Evolutionary conservation across 53 echinoderm and acorn worm genomes (phyloP).

Genomic region (Paracentrotus lividus): DNA sequence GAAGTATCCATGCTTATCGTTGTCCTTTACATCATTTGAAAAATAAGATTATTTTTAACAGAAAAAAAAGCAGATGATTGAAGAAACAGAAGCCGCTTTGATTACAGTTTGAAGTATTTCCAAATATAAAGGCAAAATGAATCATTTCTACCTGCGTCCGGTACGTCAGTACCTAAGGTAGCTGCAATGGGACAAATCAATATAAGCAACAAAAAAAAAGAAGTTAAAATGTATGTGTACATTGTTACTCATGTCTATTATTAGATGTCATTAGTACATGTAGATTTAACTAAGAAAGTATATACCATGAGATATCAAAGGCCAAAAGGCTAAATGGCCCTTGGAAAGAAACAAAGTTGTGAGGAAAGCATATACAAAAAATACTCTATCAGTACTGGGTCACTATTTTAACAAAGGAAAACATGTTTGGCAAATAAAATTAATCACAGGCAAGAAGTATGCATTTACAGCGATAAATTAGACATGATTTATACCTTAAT

Average conservation of each 20-base stretch:
- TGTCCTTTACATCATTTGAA: neutral
- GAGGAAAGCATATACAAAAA: too few relatives aligned
- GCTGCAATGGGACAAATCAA: conserved; percentile 44
- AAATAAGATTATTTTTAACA: neutral
- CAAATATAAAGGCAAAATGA: conserved; percentile 21
- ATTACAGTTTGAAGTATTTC: neutral
- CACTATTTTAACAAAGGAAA: too few relatives aligned
- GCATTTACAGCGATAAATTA: too few relatives aligned
- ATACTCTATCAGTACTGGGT: too few relatives aligned
- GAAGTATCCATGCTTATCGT: neutral
- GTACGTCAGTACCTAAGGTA: conserved; percentile 53
- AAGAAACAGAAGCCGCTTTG: neutral
- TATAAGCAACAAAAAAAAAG: conserved; percentile 2
- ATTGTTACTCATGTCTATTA: neutral
- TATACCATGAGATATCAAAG: neutral
- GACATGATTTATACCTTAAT: too few relatives aligned
- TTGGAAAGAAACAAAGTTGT: too few relatives aligned
- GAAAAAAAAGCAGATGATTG: neutral
- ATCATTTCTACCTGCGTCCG: conserved; percentile 53
- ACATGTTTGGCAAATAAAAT: too few relatives aligned
- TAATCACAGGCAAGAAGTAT: too few relatives aligned
- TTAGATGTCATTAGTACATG: neutral
- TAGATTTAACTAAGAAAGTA: neutral
- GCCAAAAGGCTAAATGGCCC: neutral
- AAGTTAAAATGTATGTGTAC: too few relatives aligned